Evolutionary conservation across 2,888 invertebrate species (phyloP).

Genomic region (Drosophila helvetica): DNA sequence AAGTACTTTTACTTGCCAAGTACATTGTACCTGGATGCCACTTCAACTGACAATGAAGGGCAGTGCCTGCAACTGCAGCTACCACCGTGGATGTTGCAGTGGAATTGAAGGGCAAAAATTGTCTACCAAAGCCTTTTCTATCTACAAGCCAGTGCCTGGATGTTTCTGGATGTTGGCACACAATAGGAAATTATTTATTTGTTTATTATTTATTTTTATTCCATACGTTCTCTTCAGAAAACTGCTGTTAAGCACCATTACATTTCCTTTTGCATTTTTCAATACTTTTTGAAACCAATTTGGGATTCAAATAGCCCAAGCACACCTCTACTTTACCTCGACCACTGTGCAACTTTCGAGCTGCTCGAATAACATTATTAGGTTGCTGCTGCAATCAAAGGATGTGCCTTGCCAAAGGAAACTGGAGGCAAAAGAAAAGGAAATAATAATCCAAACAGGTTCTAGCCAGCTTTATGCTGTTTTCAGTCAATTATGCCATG

Average conservation of each 20-base stretch:
- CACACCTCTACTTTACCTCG: background rate
- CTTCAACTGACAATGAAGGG: slow-evolving; percentile 44
- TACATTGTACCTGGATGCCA: slow-evolving; percentile 21
- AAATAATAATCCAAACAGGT: slow-evolving; percentile 32
- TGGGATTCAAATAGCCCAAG: background rate
- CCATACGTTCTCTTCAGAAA: no score
- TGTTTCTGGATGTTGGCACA: no score
- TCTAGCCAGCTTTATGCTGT: slow-evolving; percentile 55
- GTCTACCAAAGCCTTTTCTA: no score
- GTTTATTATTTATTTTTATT: no score
- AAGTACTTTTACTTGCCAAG: slow-evolving; percentile 24
- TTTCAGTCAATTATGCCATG: slow-evolving; percentile 71
- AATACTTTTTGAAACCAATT: background rate
- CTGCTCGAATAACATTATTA: slow-evolving; percentile 49
- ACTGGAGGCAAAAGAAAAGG: background rate
- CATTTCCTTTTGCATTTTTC: background rate
- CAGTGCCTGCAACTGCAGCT: slow-evolving; percentile 28
- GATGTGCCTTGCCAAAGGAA: slow-evolving; percentile 19
- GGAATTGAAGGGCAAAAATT: background rate
- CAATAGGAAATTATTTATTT: no score
- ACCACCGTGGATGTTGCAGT: slow-evolving; percentile 23
- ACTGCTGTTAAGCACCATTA: background rate
- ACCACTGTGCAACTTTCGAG: slow-evolving; percentile 41
- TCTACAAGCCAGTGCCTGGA: no score
- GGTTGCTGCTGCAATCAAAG: slow-evolving; percentile 37